A percentile compares a stretch with the other conserved stretches of the same genome.
phyloP scores from a whole-genome alignment of 2,113 vertebrate genomes.

The Lepidiolamprologus cunningtoni region DNA sequence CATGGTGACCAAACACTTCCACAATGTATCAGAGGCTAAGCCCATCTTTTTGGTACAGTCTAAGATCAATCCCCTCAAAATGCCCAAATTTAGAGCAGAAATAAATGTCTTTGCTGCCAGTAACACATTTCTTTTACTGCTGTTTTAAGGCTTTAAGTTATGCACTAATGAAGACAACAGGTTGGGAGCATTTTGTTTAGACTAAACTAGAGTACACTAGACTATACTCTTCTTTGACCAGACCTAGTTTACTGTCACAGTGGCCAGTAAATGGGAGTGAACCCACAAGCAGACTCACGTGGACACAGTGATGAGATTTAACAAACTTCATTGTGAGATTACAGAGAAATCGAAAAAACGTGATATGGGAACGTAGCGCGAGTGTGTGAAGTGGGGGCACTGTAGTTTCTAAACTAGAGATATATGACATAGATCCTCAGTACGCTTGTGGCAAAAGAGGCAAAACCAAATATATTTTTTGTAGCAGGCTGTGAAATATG shows the following conservation, averaged over 20 bases:
- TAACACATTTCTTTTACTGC: not conserved
- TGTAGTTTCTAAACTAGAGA: not conserved
- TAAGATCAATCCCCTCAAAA: not conserved
- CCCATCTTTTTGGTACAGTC: not conserved
- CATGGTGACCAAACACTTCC: not conserved
- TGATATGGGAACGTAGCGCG: fast-evolving
- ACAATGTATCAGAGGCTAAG: not conserved
- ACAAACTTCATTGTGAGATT: fast-evolving
- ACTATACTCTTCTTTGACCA: not conserved
- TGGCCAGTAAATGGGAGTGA: not conserved
- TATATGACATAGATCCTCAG: not conserved
- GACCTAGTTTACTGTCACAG: not conserved
- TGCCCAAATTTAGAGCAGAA: not conserved
- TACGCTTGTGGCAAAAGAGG: not conserved
- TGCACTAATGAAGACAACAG: not conserved
- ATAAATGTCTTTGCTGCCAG: fast-evolving
- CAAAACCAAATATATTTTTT: not conserved
- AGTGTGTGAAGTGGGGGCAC: not conserved
- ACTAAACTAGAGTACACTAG: not conserved
- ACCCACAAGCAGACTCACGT: not conserved
- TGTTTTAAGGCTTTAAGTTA: not conserved
- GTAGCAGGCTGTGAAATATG: not conserved
- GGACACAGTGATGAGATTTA: not conserved
- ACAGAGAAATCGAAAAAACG: fast-evolving
- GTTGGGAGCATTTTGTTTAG: not conserved